Evolutionary conservation across 2,113 vertebrate species (phyloP), one percentile per base, ranked within the genome.

Genomic region (Cyprinodon brontotheroides): DNA sequence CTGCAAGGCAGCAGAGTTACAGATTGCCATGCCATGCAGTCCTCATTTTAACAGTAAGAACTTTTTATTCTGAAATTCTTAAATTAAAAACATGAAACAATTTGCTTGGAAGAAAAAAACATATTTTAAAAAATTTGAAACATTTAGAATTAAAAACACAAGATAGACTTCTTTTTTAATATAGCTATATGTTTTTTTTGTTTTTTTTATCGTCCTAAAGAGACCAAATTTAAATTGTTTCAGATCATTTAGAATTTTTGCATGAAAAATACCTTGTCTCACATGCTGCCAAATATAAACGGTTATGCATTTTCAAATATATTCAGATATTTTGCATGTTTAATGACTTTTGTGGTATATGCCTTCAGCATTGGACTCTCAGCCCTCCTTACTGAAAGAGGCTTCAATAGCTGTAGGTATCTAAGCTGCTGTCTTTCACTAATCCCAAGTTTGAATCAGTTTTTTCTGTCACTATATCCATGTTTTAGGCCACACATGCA

Each of bases 341-440:
- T 29, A 5, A 50, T 50, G 14, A 50, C 47, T 50, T 50, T 50
- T 50, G 15, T 14, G 47, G 14, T 50, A 15, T 15, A 50, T 3
- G 15, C 29, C 5, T 68, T 43, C 17, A 61, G 45, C 29, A 36
- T 38, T 60, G 63, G 41, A 40, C n/a, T 65, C n/a, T 61, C 15
- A 62, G n/a, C 29, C 29, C 29, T 29, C 29, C 29, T 29, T 29
- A 13, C 0, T 3, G 37, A 37, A 57, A 36, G 13, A 3, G 11
- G 4, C 41, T 45, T 67, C 13, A 66, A 62, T 47, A 78, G 72
- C 85, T 87, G 81, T 81, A 84, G 86, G 68, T 84, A 83, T 72
- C 68, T 59, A 66, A 72, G 15, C 65, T 48, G 40, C 68, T 65
- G 17, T 20, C 41, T 36, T 45, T 38, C n/a, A 74, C 64, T 61